Conservation (phyloP, 2,888 invertebrate species). For the Cephus pygmeus region DNA sequence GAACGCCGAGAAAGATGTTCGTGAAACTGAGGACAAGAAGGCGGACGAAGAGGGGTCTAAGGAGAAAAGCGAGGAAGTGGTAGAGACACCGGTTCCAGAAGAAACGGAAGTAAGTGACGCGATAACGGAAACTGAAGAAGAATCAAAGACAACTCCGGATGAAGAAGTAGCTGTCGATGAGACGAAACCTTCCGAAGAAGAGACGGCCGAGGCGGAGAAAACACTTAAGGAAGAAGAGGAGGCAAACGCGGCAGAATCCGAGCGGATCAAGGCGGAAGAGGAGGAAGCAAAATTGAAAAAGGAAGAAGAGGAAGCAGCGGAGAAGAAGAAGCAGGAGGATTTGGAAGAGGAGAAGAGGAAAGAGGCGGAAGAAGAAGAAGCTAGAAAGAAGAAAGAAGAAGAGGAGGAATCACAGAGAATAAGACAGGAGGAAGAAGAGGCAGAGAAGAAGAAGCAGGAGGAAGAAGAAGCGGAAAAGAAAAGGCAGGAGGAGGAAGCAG, state of each 20-base stretch:
- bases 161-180: neutral
- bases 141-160: neutral
- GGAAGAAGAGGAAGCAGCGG: neutral
- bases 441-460: conserved; percentile 36
- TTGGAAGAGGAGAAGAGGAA: too few relatives aligned
- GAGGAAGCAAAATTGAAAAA: conserved; percentile 10
- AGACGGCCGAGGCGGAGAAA: neutral
- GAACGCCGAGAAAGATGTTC: conserved; percentile 29
- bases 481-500: conserved; percentile 17
- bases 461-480: conserved; percentile 18
- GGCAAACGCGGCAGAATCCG: neutral
- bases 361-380: neutral
- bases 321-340: too few relatives aligned
- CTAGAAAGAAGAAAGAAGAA: conserved; percentile 33
- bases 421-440: conserved; percentile 29
- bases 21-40: conserved; percentile 35
- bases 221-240: neutral
- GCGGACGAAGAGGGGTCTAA: conserved; percentile 26
- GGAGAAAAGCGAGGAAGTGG: conserved; percentile 27
- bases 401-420: conserved; percentile 33
- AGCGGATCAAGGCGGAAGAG: neutral
- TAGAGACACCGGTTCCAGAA: conserved; percentile 26
- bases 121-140: neutral
- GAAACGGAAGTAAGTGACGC: neutral
- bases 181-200: neutral